Percentiles rank a stretch among this genome's conserved stretches.
These are phyloP conservation scores for Aphaenogaster ashmeadi DNA, from an alignment of 1,140 invertebrate genomes.

Conservation along the genomic window DNA sequence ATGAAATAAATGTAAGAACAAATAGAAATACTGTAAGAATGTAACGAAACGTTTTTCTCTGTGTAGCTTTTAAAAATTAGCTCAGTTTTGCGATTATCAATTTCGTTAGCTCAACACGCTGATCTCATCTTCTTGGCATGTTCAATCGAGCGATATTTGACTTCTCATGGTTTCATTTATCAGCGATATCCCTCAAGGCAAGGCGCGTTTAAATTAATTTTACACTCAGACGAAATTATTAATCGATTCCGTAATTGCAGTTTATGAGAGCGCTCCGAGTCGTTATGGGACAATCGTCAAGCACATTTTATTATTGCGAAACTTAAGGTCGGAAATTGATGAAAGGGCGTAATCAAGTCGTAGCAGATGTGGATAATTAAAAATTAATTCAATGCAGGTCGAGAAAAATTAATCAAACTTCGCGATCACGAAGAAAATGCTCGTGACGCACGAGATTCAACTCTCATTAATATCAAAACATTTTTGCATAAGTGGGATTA, in stretches of 20 bases:
- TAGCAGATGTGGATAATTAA: conserved; percentile 21
- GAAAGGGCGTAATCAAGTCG: conserved; percentile 3
- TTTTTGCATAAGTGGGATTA: not conserved
- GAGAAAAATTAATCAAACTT: conserved; percentile 41
- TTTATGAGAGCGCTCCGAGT: conserved; percentile 19
- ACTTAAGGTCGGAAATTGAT: conserved; percentile 34
- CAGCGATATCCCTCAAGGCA: not conserved
- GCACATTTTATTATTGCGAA: conserved; percentile 36
- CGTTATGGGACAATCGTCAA: conserved; percentile 22
- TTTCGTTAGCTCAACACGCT: not conserved
- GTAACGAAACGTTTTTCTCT: too few relatives aligned
- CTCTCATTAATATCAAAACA: not conserved
- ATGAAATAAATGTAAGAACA: too few relatives aligned
- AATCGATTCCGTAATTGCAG: conserved; percentile 50
- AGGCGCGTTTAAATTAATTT: conserved; percentile 26
- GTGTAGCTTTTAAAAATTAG: not conserved
- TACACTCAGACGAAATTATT: conserved; percentile 25
- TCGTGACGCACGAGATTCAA: not conserved
- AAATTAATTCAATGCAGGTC: conserved; percentile 39
- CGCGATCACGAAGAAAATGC: not conserved
- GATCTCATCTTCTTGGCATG: not conserved
- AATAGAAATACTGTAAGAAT: too few relatives aligned
- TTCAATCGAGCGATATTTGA: conserved; percentile 10
- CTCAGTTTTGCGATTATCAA: not conserved
- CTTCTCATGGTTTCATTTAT: not conserved